These are phyloP conservation scores for Pimpla rufipes DNA, from an alignment of 2,888 invertebrate species.

Conservation along the genomic window DNA sequence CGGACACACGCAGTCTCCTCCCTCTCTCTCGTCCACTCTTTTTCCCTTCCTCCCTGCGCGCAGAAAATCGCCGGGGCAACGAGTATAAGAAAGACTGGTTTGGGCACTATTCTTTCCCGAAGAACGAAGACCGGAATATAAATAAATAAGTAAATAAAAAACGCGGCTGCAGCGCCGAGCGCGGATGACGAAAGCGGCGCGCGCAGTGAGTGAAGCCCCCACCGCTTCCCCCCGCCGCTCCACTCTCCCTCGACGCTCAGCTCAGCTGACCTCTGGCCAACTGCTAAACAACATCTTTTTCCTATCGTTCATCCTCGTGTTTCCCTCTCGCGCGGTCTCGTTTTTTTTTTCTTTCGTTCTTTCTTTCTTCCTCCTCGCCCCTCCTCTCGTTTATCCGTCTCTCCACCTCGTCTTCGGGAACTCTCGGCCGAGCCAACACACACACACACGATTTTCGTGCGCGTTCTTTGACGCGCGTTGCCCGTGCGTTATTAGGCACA, in stretches of 20 bases:
- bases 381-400: too few species aligned
- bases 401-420: not conserved
- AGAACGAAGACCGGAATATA: conserved; percentile 41
- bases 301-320: conserved; percentile 55
- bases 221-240: too few species aligned
- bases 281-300: conserved; percentile 65
- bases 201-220: conserved; percentile 68
- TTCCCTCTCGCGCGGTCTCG: conserved; percentile 34
- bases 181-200: conserved; percentile 77
- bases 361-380: too few species aligned
- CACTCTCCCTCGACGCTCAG: not conserved
- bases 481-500: conserved; percentile 39
- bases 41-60: conserved; percentile 8
- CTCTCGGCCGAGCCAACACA: not conserved
- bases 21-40: conserved; percentile 26
- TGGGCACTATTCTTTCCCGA: conserved; percentile 49
- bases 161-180: conserved; percentile 49
- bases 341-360: not conserved
- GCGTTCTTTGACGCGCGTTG: not conserved
- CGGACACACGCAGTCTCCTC: conserved; percentile 65
- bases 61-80: conserved; percentile 20
- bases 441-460: too few species aligned
- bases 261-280: conserved; percentile 55
- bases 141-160: conserved; percentile 56
- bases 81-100: conserved; percentile 52